A percentile compares a stretch with the other conserved stretches of the same genome.
Conservation (phyloP, 30 jellyfish, hydroid and myxozoan species). For the Catostylus mosaicus region DNA sequence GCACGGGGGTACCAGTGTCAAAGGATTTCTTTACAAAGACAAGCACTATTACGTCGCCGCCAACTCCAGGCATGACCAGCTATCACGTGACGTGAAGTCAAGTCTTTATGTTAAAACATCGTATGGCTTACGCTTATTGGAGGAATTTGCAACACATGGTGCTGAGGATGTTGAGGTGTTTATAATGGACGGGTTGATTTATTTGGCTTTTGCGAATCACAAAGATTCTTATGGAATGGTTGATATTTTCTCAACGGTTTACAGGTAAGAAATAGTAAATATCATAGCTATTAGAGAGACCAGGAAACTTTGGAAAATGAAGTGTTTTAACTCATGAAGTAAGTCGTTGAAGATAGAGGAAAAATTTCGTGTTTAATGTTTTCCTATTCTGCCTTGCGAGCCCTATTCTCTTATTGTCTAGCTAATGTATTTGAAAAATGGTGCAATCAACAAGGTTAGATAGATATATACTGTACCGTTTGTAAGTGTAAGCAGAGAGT, state of each 20-base stretch:
- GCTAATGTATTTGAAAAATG: no score
- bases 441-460: no score
- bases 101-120: conserved; percentile 49
- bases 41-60: conserved; percentile 81
- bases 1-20: conserved; percentile 85
- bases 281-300: no score
- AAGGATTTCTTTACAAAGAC: conserved; percentile 36
- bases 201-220: conserved; percentile 74
- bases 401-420: no score
- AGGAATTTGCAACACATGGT: conserved; percentile 79
- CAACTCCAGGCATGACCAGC: conserved; percentile 49
- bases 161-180: conserved; percentile 94
- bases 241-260: conserved; percentile 79
- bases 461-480: no score
- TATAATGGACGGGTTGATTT: conserved; percentile 60
- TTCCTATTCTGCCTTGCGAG: no score
- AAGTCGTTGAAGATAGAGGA: no score
- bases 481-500: no score
- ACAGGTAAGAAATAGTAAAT: conserved; percentile 81
- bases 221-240: conserved; percentile 63
- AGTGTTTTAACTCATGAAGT: no score
- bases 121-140: conserved; percentile 65
- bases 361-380: no score
- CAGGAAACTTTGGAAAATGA: no score
- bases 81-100: conserved; percentile 54